Base-by-base conservation (phyloP, 2,888 invertebrate genomes). In the Amblyjoppa proteus region DNA sequence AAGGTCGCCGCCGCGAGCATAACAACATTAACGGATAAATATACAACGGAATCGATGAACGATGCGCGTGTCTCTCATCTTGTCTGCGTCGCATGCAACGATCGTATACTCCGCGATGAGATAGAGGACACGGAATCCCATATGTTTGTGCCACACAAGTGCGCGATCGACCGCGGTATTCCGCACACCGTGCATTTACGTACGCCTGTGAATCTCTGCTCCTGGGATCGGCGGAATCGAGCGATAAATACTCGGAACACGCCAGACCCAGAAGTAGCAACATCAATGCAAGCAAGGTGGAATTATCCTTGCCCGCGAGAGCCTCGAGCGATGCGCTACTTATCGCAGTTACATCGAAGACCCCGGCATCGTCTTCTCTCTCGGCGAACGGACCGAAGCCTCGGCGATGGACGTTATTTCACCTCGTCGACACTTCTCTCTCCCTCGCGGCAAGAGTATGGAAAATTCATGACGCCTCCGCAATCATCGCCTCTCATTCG, bases 271-370 rank as follows among this genome's bases (percentile, higher is more conserved):
- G 69, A 58, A 78, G 64, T 74, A 61, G 68, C 81, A 31, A 49
- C 74, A 66, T 75, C 75, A 53, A 84, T 64, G 45, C 56, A 71
- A 28, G 49, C 70, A 70, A 80, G 82, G 85, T 83, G 85, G 75
- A 83, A 83, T 82, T 74, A 76, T 83, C 75, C 76, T 76, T 76
- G 61, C n/a, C 68, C 28, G 68, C 78, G 34, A 69, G 45, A 58
- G 66, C 34, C 75, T 51, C 49, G 13, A 69, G 73, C 78, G 82
- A 82, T 82, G 78, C 81, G 85, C 85, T 82, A 85, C 85, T 82
- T 85, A 85, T 85, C 85, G 76, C 75, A 61, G 82, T 85, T 82
- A 79, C 82, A 85, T 85, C 85, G 61, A 83, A 76, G 85, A 77
- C 82, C 75, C 34, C 45, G 34, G 34, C 74, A 20, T 51, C 61